Evolutionary conservation across 2,113 vertebrate genomes (phyloP), one percentile per base, ranked within the genome.

Genomic region (Dasypus novemcinctus): DNA sequence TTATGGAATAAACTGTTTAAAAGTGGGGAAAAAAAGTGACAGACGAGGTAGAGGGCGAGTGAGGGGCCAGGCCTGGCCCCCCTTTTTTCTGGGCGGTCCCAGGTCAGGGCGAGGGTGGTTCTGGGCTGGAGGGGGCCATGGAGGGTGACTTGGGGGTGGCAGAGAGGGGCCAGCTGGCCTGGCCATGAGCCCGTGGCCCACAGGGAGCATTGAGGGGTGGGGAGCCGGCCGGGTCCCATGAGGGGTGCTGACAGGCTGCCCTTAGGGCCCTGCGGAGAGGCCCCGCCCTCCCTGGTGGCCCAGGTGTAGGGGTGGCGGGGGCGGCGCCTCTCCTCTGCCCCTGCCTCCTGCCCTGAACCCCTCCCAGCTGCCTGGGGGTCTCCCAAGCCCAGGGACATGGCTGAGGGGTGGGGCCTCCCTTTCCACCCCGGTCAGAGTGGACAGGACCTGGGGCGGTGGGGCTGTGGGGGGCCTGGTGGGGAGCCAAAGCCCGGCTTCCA

Each of bases 241-340:
- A 21, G 31, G 61, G 57, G 54, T 17, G 36, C 7, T 2, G 68
- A 43, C 4, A 29, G 87, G 14, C 52, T 33, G 52, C n/a, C n/a
- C 17, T 12, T 27, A 11, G 21, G 57, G n/a, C 25, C 46, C 91
- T 46, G n/a, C 27, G n/a, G n/a, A 41, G 84, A 5, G 27, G 85
- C 33, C 66, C 38, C 1, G 1, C 0, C 29, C 1, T 15, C 2
- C 3, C 21, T 0, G 9, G 4, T 12, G n/a, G 33, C 78, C n/a
- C 36, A 9, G 69, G 72, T 12, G 29, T 43, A 17, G 74, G 82
- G 27, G 11, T 11, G 10, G 14, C 29, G 25, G 25, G 23, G 29
- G 8, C 36, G 5, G n/a, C 36, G 6, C n/a, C 36, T 3, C 41
- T 38, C 7, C 20, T 23, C 43, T 52, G 25, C 18, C n/a, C n/a